A percentile compares a stretch with the other conserved stretches of the same genome.
phyloP scores from a whole-genome alignment of 2,888 invertebrate genomes.

The Actias luna region DNA sequence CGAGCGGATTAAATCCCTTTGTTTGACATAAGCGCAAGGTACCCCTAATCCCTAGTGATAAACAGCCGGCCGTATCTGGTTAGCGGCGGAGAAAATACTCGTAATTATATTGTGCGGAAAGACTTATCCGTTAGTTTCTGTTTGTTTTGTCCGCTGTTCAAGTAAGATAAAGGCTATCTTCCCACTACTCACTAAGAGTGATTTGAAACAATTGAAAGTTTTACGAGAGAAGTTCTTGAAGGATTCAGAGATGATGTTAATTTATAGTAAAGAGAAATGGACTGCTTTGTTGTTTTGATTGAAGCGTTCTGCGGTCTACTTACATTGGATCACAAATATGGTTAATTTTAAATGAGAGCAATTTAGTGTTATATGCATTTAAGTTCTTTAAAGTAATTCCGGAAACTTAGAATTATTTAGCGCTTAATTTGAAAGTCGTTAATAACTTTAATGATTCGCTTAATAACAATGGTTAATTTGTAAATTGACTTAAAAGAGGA shows the following conservation, averaged over 20 bases:
- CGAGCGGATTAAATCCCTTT: background rate
- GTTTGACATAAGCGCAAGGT: conserved; percentile 12
- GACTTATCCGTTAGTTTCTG: conserved; percentile 6
- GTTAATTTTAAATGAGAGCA: no score
- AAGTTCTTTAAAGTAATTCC: no score
- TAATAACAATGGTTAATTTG: no score
- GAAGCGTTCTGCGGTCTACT: no score
- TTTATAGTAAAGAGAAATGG: background rate
- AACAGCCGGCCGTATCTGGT: conserved; percentile 5
- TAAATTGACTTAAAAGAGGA: no score
- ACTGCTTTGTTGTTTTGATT: background rate
- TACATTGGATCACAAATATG: no score
- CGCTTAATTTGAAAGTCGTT: no score
- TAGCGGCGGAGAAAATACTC: conserved; percentile 1
- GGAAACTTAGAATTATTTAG: no score
- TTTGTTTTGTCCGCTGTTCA: conserved; percentile 6
- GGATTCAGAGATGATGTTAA: background rate
- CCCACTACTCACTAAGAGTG: background rate
- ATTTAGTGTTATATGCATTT: no score
- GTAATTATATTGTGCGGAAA: conserved; percentile 13
- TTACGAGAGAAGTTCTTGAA: background rate
- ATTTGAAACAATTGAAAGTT: conserved; percentile 8
- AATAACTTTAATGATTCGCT: no score
- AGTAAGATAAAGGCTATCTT: conserved; percentile 3
- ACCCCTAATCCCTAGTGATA: background rate